A percentile compares a stretch with the other conserved stretches of the same genome.
Evolutionary conservation across 2,888 invertebrate species (phyloP).

Genomic region (Tetrapedia diversipes): DNA sequence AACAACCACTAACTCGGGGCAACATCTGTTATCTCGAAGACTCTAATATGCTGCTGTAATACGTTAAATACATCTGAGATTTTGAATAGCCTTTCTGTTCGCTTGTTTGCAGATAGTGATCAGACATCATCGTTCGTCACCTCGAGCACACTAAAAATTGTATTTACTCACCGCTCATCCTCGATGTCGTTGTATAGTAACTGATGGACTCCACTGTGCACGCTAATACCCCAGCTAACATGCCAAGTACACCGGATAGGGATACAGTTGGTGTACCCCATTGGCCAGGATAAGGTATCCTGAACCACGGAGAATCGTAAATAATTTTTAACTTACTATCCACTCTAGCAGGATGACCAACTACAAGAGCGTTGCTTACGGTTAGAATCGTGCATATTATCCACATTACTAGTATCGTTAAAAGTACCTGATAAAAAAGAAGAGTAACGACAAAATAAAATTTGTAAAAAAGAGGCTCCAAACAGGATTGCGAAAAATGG

Average conservation of each 20-base stretch:
- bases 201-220: conserved; percentile 93
- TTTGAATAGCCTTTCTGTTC: too few species aligned
- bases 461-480: too few species aligned
- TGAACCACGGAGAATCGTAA: conserved; percentile 90
- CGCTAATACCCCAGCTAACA: conserved; percentile 90
- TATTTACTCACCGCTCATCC: conserved; percentile 87
- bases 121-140: too few species aligned
- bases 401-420: conserved; percentile 92
- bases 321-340: conserved; percentile 89
- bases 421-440: conserved; percentile 85
- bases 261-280: conserved; percentile 91
- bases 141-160: not conserved
- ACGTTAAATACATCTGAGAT: too few species aligned
- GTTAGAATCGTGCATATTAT: conserved; percentile 89
- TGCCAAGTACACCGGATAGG: conserved; percentile 89
- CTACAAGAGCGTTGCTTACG: conserved; percentile 85
- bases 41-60: too few species aligned
- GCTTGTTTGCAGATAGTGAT: too few species aligned
- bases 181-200: conserved; percentile 95
- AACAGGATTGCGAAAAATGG: too few species aligned
- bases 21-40: too few species aligned
- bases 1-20: too few species aligned
- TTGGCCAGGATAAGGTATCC: conserved; percentile 92
- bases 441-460: not conserved
- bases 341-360: conserved; percentile 88